These are phyloP conservation scores for Ophion costatus DNA, from an alignment of 2,888 invertebrate genomes.

Conservation along the genomic window DNA sequence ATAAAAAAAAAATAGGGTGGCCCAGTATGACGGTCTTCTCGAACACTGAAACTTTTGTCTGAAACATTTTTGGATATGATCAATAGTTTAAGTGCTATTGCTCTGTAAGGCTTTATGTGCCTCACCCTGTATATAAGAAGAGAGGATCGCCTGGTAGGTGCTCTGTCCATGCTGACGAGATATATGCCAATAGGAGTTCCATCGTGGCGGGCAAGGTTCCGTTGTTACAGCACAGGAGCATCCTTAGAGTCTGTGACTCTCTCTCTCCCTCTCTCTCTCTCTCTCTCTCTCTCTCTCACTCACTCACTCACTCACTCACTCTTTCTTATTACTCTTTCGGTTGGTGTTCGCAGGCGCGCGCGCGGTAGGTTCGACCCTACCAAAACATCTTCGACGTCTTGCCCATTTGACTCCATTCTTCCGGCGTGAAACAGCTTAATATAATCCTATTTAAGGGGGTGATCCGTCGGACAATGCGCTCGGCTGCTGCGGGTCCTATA, in stretches of 20 bases:
- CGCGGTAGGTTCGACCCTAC: conserved; percentile 71
- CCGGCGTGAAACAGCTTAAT: conserved; percentile 82
- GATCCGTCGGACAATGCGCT: conserved; percentile 64
- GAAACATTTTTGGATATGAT: too few species aligned
- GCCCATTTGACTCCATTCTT: conserved; percentile 82
- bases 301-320: conserved; percentile 57
- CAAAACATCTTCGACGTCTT: conserved; percentile 82
- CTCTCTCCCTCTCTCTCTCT: conserved; percentile 62
- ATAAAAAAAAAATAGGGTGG: too few species aligned
- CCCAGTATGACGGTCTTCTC: too few species aligned
- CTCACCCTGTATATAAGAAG: too few species aligned
- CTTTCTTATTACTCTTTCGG: background rate
- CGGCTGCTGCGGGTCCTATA: conserved; percentile 28
- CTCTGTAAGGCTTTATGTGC: too few species aligned
- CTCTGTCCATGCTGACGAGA: conserved; percentile 48
- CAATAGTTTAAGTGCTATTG: too few species aligned
- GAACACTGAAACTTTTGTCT: too few species aligned
- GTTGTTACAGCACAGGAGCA: conserved; percentile 41
- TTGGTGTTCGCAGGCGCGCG: background rate
- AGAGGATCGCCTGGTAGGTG: conserved; percentile 27
- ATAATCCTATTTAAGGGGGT: conserved; percentile 83
- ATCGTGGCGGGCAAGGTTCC: conserved; percentile 38
- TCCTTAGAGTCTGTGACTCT: conserved; percentile 43
- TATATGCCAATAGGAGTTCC: conserved; percentile 42
- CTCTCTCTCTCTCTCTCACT: conserved; percentile 64